Evolutionary conservation across 2,113 vertebrate species (phyloP).

Genomic region (Pyrgilauda ruficollis): DNA sequence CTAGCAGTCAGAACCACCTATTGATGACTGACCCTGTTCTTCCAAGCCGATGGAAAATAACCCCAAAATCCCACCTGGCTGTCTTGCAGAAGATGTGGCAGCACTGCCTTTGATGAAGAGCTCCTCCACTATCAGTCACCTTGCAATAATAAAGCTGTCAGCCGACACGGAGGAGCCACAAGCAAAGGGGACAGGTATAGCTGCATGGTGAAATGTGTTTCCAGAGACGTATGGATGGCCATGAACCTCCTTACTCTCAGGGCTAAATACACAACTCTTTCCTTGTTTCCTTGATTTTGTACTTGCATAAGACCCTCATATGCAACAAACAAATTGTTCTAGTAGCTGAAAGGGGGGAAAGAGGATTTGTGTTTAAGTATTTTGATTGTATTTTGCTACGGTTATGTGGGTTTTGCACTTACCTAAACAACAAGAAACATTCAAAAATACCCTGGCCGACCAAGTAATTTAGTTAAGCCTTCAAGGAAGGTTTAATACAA

Average conservation of each 20-base stretch:
- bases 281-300: neutral
- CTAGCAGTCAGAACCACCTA: neutral
- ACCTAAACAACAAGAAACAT: neutral
- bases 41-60: neutral
- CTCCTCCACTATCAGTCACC: neutral
- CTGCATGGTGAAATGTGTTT: neutral
- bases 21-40: neutral
- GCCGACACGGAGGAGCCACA: fast-evolving
- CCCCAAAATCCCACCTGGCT: neutral
- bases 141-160: neutral
- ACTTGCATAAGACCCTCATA: neutral
- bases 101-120: fast-evolving
- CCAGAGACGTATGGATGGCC: fast-evolving
- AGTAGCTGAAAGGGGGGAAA: neutral
- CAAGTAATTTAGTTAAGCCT: neutral
- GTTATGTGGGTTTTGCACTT: neutral
- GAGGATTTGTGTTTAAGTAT: neutral
- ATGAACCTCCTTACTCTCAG: neutral
- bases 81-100: neutral
- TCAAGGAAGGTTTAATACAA: neutral
- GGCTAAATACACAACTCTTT: neutral
- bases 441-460: slow-evolving; percentile 14
- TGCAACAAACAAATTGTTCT: neutral
- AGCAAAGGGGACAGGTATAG: neutral
- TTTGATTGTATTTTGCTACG: neutral